phyloP scores from a whole-genome alignment of 92 coral and sea anemone species.

The Bergia sp. region DNA sequence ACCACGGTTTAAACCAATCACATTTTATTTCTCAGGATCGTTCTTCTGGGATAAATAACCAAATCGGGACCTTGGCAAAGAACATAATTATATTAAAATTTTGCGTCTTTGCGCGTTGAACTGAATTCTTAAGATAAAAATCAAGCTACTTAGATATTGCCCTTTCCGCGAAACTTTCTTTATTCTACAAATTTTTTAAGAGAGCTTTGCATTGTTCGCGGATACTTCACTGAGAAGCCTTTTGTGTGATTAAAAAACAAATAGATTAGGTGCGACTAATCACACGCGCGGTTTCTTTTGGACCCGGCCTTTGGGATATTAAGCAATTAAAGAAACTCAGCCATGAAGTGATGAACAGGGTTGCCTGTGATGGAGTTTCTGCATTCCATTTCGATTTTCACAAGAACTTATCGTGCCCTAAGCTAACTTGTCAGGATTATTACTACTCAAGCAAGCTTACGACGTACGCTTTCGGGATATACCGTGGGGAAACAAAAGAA shows the following conservation, averaged over 20 bases:
- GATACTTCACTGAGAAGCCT: conserved; percentile 13
- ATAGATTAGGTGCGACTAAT: conserved; percentile 18
- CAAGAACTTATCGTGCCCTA: conserved; percentile 41
- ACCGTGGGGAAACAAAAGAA: conserved; percentile 37
- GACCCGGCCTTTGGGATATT: neutral
- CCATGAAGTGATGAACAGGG: conserved; percentile 3
- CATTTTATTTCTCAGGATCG: conserved; percentile 16
- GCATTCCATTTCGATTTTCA: conserved; percentile 50
- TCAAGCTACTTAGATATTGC: neutral
- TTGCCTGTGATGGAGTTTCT: conserved; percentile 36
- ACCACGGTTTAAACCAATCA: conserved; percentile 20
- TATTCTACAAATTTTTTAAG: neutral
- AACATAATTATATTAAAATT: neutral
- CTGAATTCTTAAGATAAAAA: neutral
- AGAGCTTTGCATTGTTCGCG: conserved; percentile 2
- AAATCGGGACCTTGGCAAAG: neutral
- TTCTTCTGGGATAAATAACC: neutral
- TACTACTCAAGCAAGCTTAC: conserved; percentile 26
- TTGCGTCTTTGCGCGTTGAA: conserved; percentile 3
- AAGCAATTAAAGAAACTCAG: neutral
- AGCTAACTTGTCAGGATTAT: conserved; percentile 33
- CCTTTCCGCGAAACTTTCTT: neutral
- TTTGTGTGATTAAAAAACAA: neutral
- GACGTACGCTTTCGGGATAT: neutral
- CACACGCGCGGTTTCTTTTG: conserved; percentile 3